Conservation (phyloP, 2,113 vertebrate species). For the Heterocephalus glaber region DNA sequence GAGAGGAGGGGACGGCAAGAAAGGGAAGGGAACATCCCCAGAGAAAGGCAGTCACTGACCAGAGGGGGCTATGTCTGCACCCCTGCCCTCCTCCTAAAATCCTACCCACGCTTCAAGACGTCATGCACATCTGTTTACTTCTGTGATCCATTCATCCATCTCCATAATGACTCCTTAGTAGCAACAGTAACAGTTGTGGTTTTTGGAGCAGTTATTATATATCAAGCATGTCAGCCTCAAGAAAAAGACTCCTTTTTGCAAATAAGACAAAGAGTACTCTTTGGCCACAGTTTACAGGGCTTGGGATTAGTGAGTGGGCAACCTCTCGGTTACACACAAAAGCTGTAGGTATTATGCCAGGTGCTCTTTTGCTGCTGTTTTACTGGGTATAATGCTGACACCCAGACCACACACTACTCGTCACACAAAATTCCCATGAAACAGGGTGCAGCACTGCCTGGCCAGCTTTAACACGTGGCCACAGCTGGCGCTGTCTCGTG, state of each 20-base stretch:
- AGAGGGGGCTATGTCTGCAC: accelerated
- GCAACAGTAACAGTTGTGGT: neutral
- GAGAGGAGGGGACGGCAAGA: accelerated
- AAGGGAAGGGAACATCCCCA: neutral
- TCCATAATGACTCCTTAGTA: neutral
- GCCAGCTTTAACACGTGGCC: accelerated
- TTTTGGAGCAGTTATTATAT: neutral
- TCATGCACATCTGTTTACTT: neutral
- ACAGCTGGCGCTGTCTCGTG: neutral
- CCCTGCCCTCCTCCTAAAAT: neutral
- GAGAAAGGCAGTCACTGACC: neutral
- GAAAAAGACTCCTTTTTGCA: neutral
- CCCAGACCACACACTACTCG: neutral
- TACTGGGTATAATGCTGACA: neutral
- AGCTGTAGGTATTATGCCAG: too few relatives aligned
- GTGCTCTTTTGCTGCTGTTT: neutral
- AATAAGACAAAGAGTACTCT: neutral
- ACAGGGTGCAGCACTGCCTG: too few relatives aligned
- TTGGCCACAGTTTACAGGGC: neutral
- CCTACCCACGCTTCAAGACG: neutral
- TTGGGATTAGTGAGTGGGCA: neutral
- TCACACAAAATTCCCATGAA: neutral
- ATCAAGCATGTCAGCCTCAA: neutral
- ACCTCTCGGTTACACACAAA: neutral
- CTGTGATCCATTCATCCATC: neutral